Evolutionary conservation across 2,113 vertebrate genomes (phyloP).

Genomic region (Pangasianodon hypophthalmus): DNA sequence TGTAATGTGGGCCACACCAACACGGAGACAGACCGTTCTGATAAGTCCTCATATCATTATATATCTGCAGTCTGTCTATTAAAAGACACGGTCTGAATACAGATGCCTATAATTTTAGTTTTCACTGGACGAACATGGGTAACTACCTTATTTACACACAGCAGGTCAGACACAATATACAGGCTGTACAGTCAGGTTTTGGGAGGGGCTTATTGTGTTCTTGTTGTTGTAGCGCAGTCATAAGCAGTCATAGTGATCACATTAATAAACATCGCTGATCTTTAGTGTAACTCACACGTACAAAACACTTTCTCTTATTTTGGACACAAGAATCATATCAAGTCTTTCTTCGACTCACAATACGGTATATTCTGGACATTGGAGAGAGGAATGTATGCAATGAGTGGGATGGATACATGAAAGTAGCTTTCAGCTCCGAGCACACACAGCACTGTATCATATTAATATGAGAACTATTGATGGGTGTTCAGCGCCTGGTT

Average conservation of each 20-base stretch:
- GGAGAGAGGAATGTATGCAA: slow-evolving; percentile 34
- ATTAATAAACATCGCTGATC: neutral
- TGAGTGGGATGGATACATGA: slow-evolving; percentile 26
- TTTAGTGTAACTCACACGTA: slow-evolving; percentile 12
- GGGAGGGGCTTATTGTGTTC: neutral
- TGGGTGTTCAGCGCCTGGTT: slow-evolving; percentile 66
- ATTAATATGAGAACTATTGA: slow-evolving; percentile 17
- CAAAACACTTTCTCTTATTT: neutral
- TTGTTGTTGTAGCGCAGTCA: neutral
- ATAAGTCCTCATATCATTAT: neutral
- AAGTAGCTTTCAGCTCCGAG: slow-evolving; percentile 19
- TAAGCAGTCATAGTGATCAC: neutral
- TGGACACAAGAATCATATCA: neutral
- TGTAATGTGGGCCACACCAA: neutral
- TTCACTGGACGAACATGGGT: slow-evolving; percentile 2
- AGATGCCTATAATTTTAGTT: neutral
- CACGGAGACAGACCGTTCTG: neutral
- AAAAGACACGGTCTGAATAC: neutral
- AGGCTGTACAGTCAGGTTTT: neutral
- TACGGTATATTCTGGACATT: neutral
- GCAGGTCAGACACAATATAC: neutral
- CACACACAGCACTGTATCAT: slow-evolving; percentile 10
- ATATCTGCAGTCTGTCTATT: neutral
- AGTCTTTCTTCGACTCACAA: neutral
- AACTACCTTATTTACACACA: slow-evolving; percentile 18